A percentile compares a stretch with the other conserved stretches of the same genome.
Evolutionary conservation across 1,140 invertebrate species (phyloP).

Genomic region (Calephelis nemesis): DNA sequence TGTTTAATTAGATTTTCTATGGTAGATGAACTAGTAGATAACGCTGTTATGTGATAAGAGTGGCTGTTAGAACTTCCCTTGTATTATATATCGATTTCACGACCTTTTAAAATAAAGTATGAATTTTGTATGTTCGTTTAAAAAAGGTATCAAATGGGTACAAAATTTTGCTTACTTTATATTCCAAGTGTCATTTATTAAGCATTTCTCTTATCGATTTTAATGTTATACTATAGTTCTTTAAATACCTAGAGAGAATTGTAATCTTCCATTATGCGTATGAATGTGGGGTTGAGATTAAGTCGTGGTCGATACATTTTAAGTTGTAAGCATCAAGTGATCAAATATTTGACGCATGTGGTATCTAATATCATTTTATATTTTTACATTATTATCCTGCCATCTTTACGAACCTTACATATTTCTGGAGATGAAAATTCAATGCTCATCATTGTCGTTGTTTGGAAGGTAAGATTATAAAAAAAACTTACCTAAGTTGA

Average conservation of each 20-base stretch:
- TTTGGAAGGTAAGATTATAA: too few species aligned
- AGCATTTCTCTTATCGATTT: slow-evolving; percentile 57
- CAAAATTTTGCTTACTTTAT: slow-evolving; percentile 54
- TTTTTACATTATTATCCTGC: too few species aligned
- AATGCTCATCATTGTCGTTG: too few species aligned
- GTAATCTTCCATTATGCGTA: slow-evolving; percentile 40
- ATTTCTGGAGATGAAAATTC: too few species aligned
- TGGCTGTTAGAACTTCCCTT: slow-evolving; percentile 67
- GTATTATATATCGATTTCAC: slow-evolving; percentile 11
- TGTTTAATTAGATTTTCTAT: slow-evolving; percentile 77
- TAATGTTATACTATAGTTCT: slow-evolving; percentile 51
- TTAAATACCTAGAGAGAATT: slow-evolving; percentile 37
- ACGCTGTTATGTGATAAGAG: slow-evolving; percentile 74
- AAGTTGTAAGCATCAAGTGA: neutral
- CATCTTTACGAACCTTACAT: too few species aligned
- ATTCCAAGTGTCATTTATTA: slow-evolving; percentile 51
- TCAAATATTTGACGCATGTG: neutral
- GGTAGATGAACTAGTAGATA: slow-evolving; percentile 63
- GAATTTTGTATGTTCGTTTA: slow-evolving; percentile 11
- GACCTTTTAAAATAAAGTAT: slow-evolving; percentile 5
- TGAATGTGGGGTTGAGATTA: slow-evolving; percentile 13
- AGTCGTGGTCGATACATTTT: neutral
- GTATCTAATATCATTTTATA: too few species aligned
- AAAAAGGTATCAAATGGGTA: slow-evolving; percentile 59
- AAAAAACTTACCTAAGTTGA: too few species aligned